Evolutionary conservation across 2,888 invertebrate species (phyloP).

Genomic region (Monochamus alternatus): DNA sequence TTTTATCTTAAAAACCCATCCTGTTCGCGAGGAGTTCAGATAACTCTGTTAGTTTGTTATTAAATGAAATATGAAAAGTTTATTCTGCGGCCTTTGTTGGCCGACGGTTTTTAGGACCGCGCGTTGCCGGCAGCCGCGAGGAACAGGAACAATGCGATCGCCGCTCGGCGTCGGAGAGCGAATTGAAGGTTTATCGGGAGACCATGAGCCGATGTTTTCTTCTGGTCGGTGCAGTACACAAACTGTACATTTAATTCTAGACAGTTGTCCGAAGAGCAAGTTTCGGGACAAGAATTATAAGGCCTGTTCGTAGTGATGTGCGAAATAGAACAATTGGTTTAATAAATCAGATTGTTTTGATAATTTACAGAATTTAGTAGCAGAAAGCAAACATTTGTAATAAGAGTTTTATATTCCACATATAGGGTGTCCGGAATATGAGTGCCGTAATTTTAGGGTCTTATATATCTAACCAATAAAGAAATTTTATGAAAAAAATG

Average conservation of each 20-base stretch:
- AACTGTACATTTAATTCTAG: background rate
- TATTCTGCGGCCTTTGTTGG: conserved; percentile 43
- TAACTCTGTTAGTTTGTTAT: conserved; percentile 40
- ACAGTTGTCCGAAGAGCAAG: too few relatives aligned
- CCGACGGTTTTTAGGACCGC: conserved; percentile 34
- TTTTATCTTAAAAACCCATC: conserved; percentile 54
- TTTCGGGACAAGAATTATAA: too few relatives aligned
- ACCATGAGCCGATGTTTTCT: background rate
- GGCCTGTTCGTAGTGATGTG: too few relatives aligned
- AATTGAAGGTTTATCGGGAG: background rate
- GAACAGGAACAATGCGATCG: background rate
- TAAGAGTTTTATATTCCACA: too few relatives aligned
- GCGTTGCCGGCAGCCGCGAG: background rate
- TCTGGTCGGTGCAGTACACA: background rate
- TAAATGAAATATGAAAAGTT: conserved; percentile 50
- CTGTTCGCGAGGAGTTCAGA: conserved; percentile 37
- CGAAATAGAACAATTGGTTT: too few relatives aligned
- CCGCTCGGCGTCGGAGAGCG: background rate
- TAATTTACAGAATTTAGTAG: too few relatives aligned
- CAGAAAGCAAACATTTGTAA: too few relatives aligned
- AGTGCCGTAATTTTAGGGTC: too few relatives aligned
- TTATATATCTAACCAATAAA: too few relatives aligned
- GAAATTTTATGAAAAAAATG: too few relatives aligned
- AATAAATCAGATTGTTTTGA: too few relatives aligned
- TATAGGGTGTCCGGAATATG: too few relatives aligned